Conservation (phyloP, 2,113 vertebrate species). For the Ammodytes marinus region DNA sequence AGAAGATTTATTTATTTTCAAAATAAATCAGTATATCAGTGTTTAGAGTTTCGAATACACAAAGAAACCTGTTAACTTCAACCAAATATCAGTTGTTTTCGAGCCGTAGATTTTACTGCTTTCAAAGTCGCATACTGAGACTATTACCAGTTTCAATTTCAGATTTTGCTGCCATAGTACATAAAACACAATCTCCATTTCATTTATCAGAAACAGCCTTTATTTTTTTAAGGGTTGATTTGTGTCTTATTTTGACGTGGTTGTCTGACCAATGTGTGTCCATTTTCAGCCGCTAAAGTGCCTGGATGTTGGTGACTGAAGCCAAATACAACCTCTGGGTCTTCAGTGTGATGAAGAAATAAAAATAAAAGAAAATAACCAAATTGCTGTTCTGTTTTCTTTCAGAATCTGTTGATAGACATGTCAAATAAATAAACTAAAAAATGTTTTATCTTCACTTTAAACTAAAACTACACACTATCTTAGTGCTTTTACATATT, state of each 20-base stretch:
- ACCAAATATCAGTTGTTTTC: neutral
- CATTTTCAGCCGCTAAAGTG: neutral
- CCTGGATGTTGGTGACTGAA: slow-evolving; percentile 10
- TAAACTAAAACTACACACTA: neutral
- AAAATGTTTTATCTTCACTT: neutral
- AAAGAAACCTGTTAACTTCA: neutral
- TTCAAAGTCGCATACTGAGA: neutral
- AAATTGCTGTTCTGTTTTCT: neutral
- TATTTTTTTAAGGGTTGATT: neutral
- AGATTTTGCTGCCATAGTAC: neutral
- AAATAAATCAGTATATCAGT: neutral
- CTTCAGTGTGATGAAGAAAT: neutral
- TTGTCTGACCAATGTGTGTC: neutral
- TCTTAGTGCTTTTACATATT: neutral
- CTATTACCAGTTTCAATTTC: neutral
- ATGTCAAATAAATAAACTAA: neutral
- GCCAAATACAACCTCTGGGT: neutral
- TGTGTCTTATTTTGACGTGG: neutral
- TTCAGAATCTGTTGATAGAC: neutral
- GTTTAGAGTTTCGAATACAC: neutral
- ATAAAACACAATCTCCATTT: neutral
- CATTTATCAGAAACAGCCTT: neutral
- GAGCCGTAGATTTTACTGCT: no score
- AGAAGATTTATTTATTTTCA: neutral
- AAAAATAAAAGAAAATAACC: neutral